Evolutionary conservation across 2,797 vertebrate genomes (phyloP), one percentile per base, ranked within the genome.

Genomic region (Balearica regulorum): DNA sequence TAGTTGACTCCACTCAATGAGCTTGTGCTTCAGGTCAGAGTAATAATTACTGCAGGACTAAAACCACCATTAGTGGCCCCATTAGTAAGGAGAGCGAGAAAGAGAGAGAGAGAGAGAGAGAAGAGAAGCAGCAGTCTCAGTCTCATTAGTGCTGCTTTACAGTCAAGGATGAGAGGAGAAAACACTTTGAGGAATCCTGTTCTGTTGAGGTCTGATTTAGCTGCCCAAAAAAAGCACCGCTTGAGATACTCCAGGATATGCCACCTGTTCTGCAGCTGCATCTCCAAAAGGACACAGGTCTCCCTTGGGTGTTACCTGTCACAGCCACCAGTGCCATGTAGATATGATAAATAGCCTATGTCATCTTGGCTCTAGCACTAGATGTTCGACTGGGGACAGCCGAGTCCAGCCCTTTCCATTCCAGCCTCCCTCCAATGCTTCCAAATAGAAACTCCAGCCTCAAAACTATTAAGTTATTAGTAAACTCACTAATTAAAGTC

Each of bases 1-100:
- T 92, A 91, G 94, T 94, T 94, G 93, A 96, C 93, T 95, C 83
- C 87, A 82, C 49, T 95, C 96, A 92, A 85, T 89, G 86, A 94
- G 77, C 33, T 89, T 92, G 69, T 94, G 92, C 90, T 90, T 90
- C 83, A 87, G 96, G 95, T 97, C 96, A 96, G 79, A 87, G 78
- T 91, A 90, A 95, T 95, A 95, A 96, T 95, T 94, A 94, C 92
- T 92, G 86, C 78, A 91, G 83, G 71, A 96, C 88, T 92, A 75
- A 90, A 94, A 87, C 49, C 4, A 0, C 84, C 90, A 85, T 94
- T 96, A 96, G 57, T 71, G 75, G 43, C 35, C 93, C 77, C 54
- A 84, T 95, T 95, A 82, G 61, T 31, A 84, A 75, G 46, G 24
- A 60, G 39, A 90, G 75, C 73, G 68, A 77, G 58, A 75, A 37